A percentile compares a stretch with the other conserved stretches of the same genome.
Conservation (phyloP, 2,113 vertebrate genomes). For the Pelecanus crispus region DNA sequence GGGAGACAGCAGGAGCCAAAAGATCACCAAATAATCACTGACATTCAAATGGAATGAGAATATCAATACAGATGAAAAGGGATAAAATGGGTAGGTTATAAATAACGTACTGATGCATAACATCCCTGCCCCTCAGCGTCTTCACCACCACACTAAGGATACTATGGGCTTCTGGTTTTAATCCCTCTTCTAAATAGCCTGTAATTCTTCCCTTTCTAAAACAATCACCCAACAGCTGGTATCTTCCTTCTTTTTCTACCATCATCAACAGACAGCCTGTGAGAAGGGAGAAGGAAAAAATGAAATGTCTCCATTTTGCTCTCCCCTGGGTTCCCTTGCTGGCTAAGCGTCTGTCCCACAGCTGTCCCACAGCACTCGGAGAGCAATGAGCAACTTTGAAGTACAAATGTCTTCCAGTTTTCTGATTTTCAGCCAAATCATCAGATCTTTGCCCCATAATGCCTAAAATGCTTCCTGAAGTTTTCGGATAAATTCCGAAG, state of each 20-base stretch:
- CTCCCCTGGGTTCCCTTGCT: not conserved
- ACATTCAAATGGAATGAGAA: not conserved
- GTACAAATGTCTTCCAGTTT: not conserved
- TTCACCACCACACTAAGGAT: not conserved
- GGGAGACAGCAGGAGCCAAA: not conserved
- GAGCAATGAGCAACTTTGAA: not conserved
- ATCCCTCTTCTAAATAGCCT: not conserved
- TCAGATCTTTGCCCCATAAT: not conserved
- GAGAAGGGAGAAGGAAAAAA: not conserved
- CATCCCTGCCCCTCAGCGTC: not conserved
- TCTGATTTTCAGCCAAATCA: not conserved
- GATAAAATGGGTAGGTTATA: not conserved
- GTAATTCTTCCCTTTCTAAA: slow-evolving; percentile 2
- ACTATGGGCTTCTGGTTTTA: not conserved
- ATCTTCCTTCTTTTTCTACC: not conserved
- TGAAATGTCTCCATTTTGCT: not conserved
- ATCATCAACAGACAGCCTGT: not conserved
- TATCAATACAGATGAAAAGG: not conserved
- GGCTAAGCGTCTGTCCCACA: not conserved
- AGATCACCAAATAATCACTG: not conserved
- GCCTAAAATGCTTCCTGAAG: not conserved
- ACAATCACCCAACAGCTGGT: not conserved
- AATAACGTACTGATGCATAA: not conserved
- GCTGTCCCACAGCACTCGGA: not conserved
- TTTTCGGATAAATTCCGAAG: not conserved